Conservation (phyloP, 2,888 invertebrate species). For the Synergus itoensis region DNA sequence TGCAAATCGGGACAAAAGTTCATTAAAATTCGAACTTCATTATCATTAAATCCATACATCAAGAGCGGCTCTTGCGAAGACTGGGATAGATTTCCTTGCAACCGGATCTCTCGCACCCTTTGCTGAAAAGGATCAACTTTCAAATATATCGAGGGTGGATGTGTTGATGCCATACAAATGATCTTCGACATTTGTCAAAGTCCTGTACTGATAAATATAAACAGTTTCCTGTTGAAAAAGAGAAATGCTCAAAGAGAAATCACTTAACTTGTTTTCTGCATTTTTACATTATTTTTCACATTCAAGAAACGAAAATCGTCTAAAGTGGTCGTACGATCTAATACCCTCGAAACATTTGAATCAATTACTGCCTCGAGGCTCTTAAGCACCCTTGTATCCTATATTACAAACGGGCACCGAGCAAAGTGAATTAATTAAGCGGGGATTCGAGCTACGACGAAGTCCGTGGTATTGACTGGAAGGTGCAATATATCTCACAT, state of each 20-base stretch:
- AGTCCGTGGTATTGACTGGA: conserved; percentile 35
- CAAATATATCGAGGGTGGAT: conserved; percentile 6
- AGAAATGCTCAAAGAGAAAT: not conserved
- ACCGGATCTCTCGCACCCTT: conserved; percentile 38
- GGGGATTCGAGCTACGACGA: conserved; percentile 48
- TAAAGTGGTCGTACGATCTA: conserved; percentile 55
- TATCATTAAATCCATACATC: conserved; percentile 73
- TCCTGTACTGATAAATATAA: not conserved
- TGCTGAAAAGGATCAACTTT: conserved; percentile 32
- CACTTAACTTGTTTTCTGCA: too few species aligned
- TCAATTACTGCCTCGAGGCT: conserved; percentile 70
- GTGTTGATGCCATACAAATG: conserved; percentile 4
- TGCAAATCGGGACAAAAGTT: too few species aligned
- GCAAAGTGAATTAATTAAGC: conserved; percentile 73
- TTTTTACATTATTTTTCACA: not conserved
- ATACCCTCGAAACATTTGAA: conserved; percentile 70
- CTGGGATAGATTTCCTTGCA: conserved; percentile 41
- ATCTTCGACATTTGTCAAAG: not conserved
- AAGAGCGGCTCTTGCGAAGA: conserved; percentile 44
- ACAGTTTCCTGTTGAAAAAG: not conserved
- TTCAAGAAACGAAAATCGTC: conserved; percentile 26
- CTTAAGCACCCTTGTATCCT: conserved; percentile 63
- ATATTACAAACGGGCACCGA: conserved; percentile 64
- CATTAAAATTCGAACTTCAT: not conserved
- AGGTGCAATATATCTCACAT: conserved; percentile 47